A percentile compares a stretch with the other conserved stretches of the same genome.
phyloP scores from a whole-genome alignment of 2,797 vertebrate species.

The Periparus ater region DNA sequence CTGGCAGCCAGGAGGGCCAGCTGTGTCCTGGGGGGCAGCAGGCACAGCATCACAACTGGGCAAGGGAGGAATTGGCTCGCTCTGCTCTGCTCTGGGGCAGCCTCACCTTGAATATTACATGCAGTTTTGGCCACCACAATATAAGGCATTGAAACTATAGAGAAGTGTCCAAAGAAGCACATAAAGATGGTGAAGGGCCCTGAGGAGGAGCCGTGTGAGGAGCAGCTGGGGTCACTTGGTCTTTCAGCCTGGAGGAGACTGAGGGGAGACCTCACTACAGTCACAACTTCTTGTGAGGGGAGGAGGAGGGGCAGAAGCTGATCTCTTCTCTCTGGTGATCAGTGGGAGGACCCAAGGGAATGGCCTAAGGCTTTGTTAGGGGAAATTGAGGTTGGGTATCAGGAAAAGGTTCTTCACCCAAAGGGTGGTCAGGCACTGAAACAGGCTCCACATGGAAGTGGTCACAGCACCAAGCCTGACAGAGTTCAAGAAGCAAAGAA shows the following conservation, averaged over 20 bases:
- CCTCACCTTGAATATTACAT: rapidly evolving
- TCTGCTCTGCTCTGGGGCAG: background rate
- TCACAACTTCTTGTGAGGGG: background rate
- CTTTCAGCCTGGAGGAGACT: background rate
- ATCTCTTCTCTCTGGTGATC: background rate
- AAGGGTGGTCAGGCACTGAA: background rate
- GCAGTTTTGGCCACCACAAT: background rate
- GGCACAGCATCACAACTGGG: rapidly evolving
- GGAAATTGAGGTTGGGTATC: background rate
- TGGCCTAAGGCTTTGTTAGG: background rate
- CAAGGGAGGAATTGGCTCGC: background rate
- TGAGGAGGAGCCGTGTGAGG: background rate
- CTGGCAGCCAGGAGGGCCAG: background rate
- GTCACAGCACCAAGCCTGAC: background rate
- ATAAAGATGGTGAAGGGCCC: background rate
- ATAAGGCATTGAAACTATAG: background rate
- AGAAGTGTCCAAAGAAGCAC: background rate
- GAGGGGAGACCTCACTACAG: background rate
- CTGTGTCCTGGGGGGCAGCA: background rate
- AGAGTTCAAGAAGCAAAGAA: background rate
- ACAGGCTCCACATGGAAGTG: background rate
- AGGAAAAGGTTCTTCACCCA: background rate
- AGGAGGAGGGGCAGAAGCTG: background rate
- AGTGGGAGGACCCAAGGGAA: too few species aligned
- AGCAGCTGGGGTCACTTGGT: background rate